Percentiles rank a stretch among this genome's conserved stretches.
These are phyloP conservation scores for Aurelia aurita DNA, from an alignment of 30 jellyfish, hydroid and myxozoan genomes.

Conservation along the genomic window DNA sequence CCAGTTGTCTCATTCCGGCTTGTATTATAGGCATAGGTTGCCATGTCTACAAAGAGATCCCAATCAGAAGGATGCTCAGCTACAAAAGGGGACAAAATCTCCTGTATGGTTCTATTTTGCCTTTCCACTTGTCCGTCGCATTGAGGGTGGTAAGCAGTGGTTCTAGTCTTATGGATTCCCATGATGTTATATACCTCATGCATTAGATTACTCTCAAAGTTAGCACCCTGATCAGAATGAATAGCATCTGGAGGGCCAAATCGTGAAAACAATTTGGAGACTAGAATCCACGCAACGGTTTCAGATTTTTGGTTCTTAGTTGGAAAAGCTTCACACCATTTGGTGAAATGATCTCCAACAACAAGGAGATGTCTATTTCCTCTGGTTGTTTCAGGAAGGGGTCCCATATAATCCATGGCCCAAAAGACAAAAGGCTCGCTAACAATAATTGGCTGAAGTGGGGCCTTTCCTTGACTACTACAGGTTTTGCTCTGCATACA, in stretches of 20 bases:
- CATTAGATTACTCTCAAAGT: constrained; percentile 16
- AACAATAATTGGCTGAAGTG: constrained; percentile 19
- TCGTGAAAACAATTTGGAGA: not conserved
- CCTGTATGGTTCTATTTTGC: constrained; percentile 48
- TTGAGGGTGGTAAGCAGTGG: constrained; percentile 65
- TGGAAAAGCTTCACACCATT: too few species aligned
- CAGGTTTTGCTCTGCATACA: constrained; percentile 51
- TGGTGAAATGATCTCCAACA: not conserved
- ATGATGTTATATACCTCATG: constrained; percentile 45
- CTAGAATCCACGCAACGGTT: not conserved
- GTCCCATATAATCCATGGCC: constrained; percentile 1
- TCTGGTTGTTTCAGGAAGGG: not conserved
- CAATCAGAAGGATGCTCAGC: constrained; percentile 30
- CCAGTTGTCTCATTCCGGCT: constrained; percentile 48
- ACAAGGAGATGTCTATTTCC: not conserved
- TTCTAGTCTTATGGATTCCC: constrained; percentile 58
- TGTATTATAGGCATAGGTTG: constrained; percentile 59
- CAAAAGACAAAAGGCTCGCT: not conserved
- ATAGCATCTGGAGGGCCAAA: constrained; percentile 8
- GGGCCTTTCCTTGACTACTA: constrained; percentile 34
- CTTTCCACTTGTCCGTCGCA: too few species aligned
- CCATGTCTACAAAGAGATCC: constrained; percentile 43
- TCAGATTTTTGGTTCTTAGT: not conserved
- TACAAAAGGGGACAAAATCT: not conserved
- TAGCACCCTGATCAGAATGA: constrained; percentile 7